Evolutionary conservation across 2,797 vertebrate species (phyloP).

Genomic region (Avahi laniger): DNA sequence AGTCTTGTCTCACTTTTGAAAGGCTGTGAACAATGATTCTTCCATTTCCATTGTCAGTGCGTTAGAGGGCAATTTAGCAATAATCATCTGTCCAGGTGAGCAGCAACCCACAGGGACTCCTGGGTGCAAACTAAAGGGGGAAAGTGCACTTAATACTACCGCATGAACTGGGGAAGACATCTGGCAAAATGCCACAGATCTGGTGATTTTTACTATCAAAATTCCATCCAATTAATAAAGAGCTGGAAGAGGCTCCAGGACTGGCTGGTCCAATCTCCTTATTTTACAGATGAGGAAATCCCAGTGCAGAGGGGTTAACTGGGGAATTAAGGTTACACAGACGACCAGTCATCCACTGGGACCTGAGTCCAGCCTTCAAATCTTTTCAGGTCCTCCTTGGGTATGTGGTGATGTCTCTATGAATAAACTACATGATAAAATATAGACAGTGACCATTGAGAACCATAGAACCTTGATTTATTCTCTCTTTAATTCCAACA

Average conservation of each 20-base stretch:
- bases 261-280: neutral
- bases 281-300: neutral
- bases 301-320: neutral
- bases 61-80: neutral
- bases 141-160: neutral
- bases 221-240: neutral
- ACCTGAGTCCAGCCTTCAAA: neutral
- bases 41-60: neutral
- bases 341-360: fast-evolving
- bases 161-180: neutral
- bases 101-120: neutral
- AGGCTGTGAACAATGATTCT: neutral
- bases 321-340: fast-evolving
- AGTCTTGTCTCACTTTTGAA: neutral
- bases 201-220: neutral
- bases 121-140: too few relatives aligned
- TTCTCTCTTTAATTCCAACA: neutral
- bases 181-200: neutral
- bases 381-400: too few relatives aligned
- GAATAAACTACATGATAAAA: neutral
- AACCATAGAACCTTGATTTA: neutral
- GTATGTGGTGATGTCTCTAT: neutral
- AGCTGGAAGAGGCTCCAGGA: neutral
- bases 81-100: neutral
- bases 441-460: neutral